A percentile compares a stretch with the other conserved stretches of the same genome.
These are phyloP conservation scores for Campylomormyrus numenius DNA, from an alignment of 2,113 vertebrate genomes.

Conservation along the genomic window DNA sequence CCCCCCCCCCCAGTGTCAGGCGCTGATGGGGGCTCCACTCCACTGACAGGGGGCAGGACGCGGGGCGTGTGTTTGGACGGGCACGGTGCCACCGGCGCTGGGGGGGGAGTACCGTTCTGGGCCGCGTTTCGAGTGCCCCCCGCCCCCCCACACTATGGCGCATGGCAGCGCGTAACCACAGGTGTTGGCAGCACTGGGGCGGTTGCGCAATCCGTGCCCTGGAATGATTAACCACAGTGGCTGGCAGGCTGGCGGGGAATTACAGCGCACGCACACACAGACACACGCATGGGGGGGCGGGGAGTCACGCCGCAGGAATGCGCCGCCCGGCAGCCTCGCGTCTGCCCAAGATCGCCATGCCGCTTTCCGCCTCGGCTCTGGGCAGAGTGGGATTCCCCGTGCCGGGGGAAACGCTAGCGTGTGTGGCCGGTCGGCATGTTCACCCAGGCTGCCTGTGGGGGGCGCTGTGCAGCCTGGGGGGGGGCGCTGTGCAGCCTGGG, in stretches of 20 bases:
- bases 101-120: slow-evolving; percentile 46
- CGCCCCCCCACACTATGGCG: slow-evolving; percentile 34
- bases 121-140: not conserved
- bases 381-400: not conserved
- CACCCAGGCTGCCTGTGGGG: not conserved
- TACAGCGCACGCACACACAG: slow-evolving; percentile 32
- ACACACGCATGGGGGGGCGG: not conserved
- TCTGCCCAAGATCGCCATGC: not conserved
- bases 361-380: not conserved
- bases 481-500: not conserved
- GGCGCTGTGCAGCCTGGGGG: not conserved
- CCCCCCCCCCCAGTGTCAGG: not conserved
- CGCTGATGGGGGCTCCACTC: not conserved
- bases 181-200: slow-evolving; percentile 47
- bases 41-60: not conserved
- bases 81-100: too few species aligned
- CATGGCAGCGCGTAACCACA: slow-evolving; percentile 51
- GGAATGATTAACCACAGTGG: slow-evolving; percentile 55
- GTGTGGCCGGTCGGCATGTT: not conserved
- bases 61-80: not conserved
- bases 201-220: slow-evolving; percentile 56
- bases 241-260: slow-evolving; percentile 55
- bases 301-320: not conserved
- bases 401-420: too few species aligned
- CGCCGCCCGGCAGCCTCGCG: not conserved